Evolutionary conservation across 1,140 invertebrate species (phyloP), one percentile per base, ranked within the genome.

Genomic region (Solenopsis invicta): DNA sequence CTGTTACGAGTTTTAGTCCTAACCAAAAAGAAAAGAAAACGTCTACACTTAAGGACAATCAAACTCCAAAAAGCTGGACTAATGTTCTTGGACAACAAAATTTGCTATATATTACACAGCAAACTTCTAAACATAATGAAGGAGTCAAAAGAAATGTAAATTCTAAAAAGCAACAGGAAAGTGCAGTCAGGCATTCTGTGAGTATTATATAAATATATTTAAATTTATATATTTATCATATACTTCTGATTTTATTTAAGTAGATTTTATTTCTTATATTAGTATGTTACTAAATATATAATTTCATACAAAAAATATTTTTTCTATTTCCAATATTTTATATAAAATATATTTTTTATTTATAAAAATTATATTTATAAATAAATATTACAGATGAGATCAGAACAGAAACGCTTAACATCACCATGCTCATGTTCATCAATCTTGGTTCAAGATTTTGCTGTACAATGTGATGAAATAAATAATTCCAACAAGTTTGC

Each of bases 361-460:
- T 29, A 29, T 29, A 29, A 29, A 29, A 29, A 29, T 29, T 29
- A 29, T 29, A 29, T 29, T 29, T 29, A 29, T 29, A 29, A 29
- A 29, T 29, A 29, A 29, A 29, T 29, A 29, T 29, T 80, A 10
- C 75, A 81, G 13, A 90, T 86, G 37, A 91, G 84, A 56, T 37
- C 74, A 4, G 62, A 50, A 1, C 52, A 61, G 41, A 87, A 88
- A 3, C 67, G 81, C 61, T 21, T 34, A 10, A 90, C 86, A 90
- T 69, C 50, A 76, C 66, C 24, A 24, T 82, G 9, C 78, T 41
- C 41, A 41, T 62, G 41, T 62, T 29, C 91, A 16, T 88, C 90
- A 37, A 54, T 93, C 18, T 41, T 88, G 16, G 93, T 93, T 9
- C 41, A 54, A 4, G 92, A 93, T 59, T 88, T 66, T 80, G 90